Evolutionary conservation across 2,113 vertebrate species (phyloP).

Genomic region (Oxyruncus cristatus): DNA sequence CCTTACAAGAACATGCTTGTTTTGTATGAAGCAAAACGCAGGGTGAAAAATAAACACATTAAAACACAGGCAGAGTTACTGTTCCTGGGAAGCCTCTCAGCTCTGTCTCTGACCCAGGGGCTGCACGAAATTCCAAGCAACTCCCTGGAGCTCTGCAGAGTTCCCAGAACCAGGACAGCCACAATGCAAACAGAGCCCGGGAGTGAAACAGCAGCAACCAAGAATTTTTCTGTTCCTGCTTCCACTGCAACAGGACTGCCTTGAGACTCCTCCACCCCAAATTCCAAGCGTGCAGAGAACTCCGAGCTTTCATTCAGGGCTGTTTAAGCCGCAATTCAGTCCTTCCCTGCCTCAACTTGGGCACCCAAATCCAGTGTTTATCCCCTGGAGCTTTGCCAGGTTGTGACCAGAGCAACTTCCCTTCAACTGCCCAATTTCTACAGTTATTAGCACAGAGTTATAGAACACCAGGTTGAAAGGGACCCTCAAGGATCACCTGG

Average conservation of each 20-base stretch:
- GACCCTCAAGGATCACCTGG: not conserved
- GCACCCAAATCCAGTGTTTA: not conserved
- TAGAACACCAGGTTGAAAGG: not conserved
- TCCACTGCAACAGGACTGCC: not conserved
- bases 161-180: not conserved
- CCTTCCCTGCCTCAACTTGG: not conserved
- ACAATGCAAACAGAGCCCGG: not conserved
- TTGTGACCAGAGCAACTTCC: not conserved
- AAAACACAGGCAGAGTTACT: not conserved
- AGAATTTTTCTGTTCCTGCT: not conserved
- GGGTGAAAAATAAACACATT: not conserved
- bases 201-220: fast-evolving
- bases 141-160: not conserved
- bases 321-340: not conserved
- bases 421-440: not conserved
- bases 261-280: not conserved
- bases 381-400: not conserved
- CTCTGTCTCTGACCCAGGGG: not conserved
- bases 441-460: not conserved
- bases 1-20: not conserved
- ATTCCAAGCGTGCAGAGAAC: not conserved
- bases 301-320: not conserved
- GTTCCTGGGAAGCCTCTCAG: not conserved
- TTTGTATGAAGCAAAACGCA: fast-evolving
- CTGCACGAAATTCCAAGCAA: not conserved